Evolutionary conservation across 2,888 invertebrate genomes (phyloP).

Genomic region (Thereva unica): DNA sequence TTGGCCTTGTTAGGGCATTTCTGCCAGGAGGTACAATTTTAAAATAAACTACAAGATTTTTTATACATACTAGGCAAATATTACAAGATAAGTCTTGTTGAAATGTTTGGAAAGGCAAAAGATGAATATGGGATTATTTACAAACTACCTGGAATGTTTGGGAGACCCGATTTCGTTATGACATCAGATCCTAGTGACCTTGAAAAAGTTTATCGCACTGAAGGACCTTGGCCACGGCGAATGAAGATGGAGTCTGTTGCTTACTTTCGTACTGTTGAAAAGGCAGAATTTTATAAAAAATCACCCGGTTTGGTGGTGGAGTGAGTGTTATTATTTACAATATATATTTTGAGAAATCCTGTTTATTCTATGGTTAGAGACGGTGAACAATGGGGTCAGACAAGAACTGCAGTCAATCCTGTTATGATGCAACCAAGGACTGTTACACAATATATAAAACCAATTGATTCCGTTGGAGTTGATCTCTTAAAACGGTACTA

Average conservation of each 20-base stretch:
- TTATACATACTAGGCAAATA: conserved; percentile 45
- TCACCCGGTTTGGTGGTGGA: background rate
- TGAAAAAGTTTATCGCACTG: conserved; percentile 56
- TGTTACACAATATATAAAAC: conserved; percentile 60
- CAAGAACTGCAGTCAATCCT: conserved; percentile 68
- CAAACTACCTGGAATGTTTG: conserved; percentile 56
- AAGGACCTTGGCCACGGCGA: conserved; percentile 59
- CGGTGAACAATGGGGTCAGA: conserved; percentile 65
- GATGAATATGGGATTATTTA: conserved; percentile 57
- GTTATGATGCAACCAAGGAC: conserved; percentile 66
- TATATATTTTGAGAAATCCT: too few species aligned
- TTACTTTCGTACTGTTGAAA: conserved; percentile 51
- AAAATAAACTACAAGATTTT: too few species aligned
- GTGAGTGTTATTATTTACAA: background rate
- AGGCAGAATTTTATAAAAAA: background rate
- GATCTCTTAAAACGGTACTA: conserved; percentile 47
- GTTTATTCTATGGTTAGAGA: conserved; percentile 37
- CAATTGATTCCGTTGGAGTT: conserved; percentile 59
- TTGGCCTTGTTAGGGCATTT: conserved; percentile 46
- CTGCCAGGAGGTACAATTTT: conserved; percentile 49
- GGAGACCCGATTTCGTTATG: conserved; percentile 53
- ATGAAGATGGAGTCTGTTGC: conserved; percentile 53
- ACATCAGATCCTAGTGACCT: conserved; percentile 62
- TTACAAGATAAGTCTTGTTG: conserved; percentile 47
- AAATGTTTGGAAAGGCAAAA: conserved; percentile 48